phyloP scores from a whole-genome alignment of 2,797 vertebrate genomes.

The Philypnodon macrostomus region DNA sequence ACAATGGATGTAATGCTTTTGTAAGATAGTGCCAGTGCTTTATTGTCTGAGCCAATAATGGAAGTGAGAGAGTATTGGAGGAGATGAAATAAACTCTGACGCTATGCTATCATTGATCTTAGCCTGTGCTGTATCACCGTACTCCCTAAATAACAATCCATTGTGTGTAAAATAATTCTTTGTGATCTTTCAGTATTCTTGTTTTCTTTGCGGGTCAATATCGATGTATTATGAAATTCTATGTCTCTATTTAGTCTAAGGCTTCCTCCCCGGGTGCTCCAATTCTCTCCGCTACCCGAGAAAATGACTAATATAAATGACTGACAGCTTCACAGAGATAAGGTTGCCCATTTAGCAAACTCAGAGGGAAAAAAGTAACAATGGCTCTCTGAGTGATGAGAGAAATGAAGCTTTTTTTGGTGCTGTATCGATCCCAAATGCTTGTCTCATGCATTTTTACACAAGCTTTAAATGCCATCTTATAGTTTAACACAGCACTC shows the following conservation, averaged over 20 bases:
- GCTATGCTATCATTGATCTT: conserved; percentile 42
- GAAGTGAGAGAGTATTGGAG: conserved; percentile 21
- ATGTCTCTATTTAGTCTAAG: conserved; percentile 35
- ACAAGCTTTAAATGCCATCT: conserved; percentile 74
- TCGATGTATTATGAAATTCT: conserved; percentile 54
- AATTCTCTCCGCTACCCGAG: conserved; percentile 57
- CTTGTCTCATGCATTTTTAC: conserved; percentile 78
- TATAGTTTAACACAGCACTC: conserved; percentile 62
- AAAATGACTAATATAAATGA: conserved; percentile 74
- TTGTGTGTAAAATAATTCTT: conserved; percentile 49
- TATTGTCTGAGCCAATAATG: conserved; percentile 46
- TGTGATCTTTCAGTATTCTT: conserved; percentile 51
- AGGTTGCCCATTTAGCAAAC: conserved; percentile 69
- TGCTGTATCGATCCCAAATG: conserved; percentile 61
- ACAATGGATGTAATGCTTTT: conserved; percentile 16
- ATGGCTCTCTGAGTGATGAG: conserved; percentile 52
- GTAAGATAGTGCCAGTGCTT: conserved; percentile 43
- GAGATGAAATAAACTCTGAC: conserved; percentile 43
- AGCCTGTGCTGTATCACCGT: conserved; percentile 23
- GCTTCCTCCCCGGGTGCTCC: conserved; percentile 39
- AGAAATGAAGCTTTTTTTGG: conserved; percentile 71
- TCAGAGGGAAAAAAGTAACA: conserved; percentile 51
- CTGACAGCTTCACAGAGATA: conserved; percentile 64
- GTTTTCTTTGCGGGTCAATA: conserved; percentile 58
- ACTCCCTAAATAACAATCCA: conserved; percentile 33